Evolutionary conservation across 2,797 vertebrate genomes (phyloP).

Genomic region (Syndactyla subalaris): DNA sequence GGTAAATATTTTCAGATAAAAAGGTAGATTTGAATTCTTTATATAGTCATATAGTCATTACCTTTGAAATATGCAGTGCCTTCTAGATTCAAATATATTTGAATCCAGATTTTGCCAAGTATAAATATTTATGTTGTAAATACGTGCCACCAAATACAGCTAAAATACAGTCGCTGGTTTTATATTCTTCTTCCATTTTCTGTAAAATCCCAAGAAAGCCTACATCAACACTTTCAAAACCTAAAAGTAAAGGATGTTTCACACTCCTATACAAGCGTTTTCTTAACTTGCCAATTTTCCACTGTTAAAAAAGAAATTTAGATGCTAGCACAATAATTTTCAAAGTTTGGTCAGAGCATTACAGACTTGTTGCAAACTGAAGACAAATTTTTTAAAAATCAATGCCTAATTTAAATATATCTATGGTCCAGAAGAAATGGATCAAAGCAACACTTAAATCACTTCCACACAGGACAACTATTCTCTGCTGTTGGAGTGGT

Average conservation of each 20-base stretch:
- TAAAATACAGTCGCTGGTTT: conserved; percentile 21
- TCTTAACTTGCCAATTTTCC: not conserved
- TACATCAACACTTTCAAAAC: conserved; percentile 23
- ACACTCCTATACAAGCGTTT: not conserved
- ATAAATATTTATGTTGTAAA: conserved; percentile 51
- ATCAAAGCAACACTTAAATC: not conserved
- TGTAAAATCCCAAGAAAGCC: conserved; percentile 10
- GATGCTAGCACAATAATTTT: not conserved
- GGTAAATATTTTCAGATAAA: conserved; percentile 10
- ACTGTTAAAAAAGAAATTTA: not conserved
- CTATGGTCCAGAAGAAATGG: not conserved
- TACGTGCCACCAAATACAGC: conserved; percentile 21
- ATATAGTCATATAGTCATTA: not conserved
- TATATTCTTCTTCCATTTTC: not conserved
- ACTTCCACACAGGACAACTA: not conserved
- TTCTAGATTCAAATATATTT: conserved; percentile 42
- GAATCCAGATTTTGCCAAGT: conserved; percentile 5
- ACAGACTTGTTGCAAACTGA: not conserved
- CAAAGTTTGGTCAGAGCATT: not conserved
- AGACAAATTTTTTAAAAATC: not conserved
- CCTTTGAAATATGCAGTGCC: conserved; percentile 20
- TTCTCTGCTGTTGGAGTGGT: not conserved
- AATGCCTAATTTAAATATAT: not conserved
- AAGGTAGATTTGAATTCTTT: conserved; percentile 5
- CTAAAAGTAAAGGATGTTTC: not conserved